Conservation (phyloP, 2,113 vertebrate genomes). For the Podarcis raffonei region DNA sequence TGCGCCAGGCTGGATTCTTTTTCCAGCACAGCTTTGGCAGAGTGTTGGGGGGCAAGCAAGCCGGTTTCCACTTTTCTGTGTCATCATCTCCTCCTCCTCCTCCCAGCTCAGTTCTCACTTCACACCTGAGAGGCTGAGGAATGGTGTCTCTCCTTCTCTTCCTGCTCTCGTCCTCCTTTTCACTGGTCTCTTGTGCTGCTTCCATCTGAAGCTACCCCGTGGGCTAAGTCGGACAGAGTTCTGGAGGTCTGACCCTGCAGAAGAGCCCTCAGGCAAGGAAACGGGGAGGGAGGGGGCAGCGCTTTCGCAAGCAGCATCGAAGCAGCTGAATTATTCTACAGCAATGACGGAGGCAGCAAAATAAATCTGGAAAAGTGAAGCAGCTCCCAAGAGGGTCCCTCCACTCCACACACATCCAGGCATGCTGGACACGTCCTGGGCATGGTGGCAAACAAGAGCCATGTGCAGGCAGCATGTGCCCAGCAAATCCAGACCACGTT, state of each 20-base stretch:
- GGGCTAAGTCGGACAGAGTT: slow-evolving; percentile 16
- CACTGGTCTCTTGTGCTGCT: neutral
- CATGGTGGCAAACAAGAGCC: slow-evolving; percentile 62
- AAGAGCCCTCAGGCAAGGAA: slow-evolving; percentile 44
- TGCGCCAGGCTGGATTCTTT: neutral
- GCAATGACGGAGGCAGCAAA: slow-evolving; percentile 54
- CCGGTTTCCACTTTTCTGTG: neutral
- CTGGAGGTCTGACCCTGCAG: neutral
- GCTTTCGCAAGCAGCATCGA: slow-evolving; percentile 53
- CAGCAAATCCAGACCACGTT: neutral
- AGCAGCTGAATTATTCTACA: slow-evolving; percentile 59
- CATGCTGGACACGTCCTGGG: slow-evolving; percentile 51
- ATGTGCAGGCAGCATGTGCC: slow-evolving; percentile 28
- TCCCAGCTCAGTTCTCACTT: neutral
- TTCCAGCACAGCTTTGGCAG: neutral
- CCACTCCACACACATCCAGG: slow-evolving; percentile 57
- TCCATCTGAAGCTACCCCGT: slow-evolving; percentile 50
- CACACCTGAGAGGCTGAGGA: slow-evolving; percentile 15
- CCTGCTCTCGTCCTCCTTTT: neutral
- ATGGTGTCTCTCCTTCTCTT: neutral
- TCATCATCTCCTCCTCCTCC: neutral
- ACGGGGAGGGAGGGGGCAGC: slow-evolving; percentile 23
- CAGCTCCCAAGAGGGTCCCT: slow-evolving; percentile 53
- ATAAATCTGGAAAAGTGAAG: slow-evolving; percentile 57
- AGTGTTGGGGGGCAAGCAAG: neutral